Conservation (phyloP, 1,140 invertebrate genomes). For the Melipona quadrifasciata region DNA sequence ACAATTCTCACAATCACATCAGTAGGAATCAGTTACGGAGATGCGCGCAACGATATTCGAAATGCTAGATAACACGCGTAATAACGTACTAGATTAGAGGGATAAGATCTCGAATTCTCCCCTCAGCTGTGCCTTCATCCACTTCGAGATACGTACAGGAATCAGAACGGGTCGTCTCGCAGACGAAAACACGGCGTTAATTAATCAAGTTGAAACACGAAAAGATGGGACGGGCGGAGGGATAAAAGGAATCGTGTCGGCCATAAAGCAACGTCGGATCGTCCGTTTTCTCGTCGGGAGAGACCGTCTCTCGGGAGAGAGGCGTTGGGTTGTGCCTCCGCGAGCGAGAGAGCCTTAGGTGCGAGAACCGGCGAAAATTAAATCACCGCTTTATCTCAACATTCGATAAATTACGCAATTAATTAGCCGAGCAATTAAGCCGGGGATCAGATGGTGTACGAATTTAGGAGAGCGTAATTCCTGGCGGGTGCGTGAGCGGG, state of each 20-base stretch:
- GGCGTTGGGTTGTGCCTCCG: conserved; percentile 3
- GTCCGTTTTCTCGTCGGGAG: background rate
- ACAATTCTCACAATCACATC: no score
- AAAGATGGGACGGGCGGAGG: background rate
- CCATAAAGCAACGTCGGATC: conserved; percentile 30
- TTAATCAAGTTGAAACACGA: background rate
- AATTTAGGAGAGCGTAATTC: conserved; percentile 75
- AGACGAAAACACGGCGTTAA: background rate
- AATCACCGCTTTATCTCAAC: conserved; percentile 75
- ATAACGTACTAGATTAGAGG: no score
- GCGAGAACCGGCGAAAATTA: conserved; percentile 60
- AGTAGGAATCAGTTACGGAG: no score
- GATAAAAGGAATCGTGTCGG: conserved; percentile 11
- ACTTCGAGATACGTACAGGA: background rate
- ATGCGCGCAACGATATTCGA: no score
- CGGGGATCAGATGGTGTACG: conserved; percentile 74
- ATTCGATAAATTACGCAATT: conserved; percentile 77
- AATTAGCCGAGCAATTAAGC: conserved; percentile 77
- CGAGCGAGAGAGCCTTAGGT: background rate
- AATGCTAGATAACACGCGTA: no score
- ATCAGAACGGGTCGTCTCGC: background rate
- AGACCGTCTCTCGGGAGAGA: background rate
- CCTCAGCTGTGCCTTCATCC: no score
- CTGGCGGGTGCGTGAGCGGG: conserved; percentile 69
- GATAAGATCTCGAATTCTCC: no score